Evolutionary conservation across 2,888 invertebrate genomes (phyloP).

Genomic region (Poecilobothrus nobilitatus): DNA sequence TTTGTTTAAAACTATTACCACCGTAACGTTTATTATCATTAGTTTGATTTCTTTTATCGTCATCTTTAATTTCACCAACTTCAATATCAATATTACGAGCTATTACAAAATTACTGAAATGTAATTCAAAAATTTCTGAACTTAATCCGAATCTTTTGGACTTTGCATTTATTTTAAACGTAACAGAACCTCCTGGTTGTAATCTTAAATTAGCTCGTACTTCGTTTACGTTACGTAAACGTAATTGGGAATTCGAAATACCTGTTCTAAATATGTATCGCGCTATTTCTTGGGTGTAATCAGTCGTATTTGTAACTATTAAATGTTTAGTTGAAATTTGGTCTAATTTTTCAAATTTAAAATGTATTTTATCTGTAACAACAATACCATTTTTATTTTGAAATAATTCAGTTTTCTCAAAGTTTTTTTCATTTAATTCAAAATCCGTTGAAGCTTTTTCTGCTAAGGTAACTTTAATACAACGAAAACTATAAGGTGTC

Average conservation of each 20-base stretch:
- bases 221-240: not conserved
- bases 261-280: constrained; percentile 47
- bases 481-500: constrained; percentile 20
- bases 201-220: constrained; percentile 27
- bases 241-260: constrained; percentile 48
- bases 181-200: constrained; percentile 41
- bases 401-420: constrained; percentile 9
- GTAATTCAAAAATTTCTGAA: constrained; percentile 53
- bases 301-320: constrained; percentile 45
- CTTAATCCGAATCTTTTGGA: constrained; percentile 54
- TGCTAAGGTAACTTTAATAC: constrained; percentile 12
- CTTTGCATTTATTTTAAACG: constrained; percentile 47
- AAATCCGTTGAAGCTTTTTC: constrained; percentile 1
- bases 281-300: constrained; percentile 43
- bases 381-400: constrained; percentile 47
- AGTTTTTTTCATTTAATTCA: not conserved
- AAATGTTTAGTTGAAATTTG: constrained; percentile 45
- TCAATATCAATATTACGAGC: constrained; percentile 42
- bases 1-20: not conserved
- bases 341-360: constrained; percentile 42
- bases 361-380: constrained; percentile 45
- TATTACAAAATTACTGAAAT: constrained; percentile 48
- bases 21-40: not conserved
- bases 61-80: constrained; percentile 27
- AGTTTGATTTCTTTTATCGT: not conserved